A percentile compares a stretch with the other conserved stretches of the same genome.
phyloP scores from a whole-genome alignment of 53 echinoderm and acorn worm genomes.

The Paelopatides confundens region DNA sequence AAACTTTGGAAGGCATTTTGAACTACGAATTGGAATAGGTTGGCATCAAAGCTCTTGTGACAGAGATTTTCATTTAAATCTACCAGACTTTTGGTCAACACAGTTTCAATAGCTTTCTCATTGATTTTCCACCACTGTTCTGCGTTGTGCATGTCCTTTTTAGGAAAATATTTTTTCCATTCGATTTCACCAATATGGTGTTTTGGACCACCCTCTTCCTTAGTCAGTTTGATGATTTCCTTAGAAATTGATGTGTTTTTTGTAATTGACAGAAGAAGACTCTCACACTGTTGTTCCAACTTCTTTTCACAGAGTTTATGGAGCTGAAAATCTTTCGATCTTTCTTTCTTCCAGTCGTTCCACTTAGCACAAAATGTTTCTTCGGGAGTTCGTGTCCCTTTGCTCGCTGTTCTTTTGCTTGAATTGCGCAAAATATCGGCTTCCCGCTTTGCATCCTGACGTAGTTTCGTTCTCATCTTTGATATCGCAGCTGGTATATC shows the following conservation, averaged over 20 bases:
- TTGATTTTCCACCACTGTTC: not conserved
- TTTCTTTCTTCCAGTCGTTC: not conserved
- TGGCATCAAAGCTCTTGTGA: slow-evolving; percentile 2
- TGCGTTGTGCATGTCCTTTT: not conserved
- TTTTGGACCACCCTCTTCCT: not conserved
- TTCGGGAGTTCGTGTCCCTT: not conserved
- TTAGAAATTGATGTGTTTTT: not conserved
- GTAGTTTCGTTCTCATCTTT: not conserved
- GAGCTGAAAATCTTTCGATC: no score
- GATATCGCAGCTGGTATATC: not conserved
- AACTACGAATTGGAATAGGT: not conserved
- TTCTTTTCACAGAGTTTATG: not conserved
- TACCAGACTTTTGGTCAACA: not conserved
- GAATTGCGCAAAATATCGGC: not conserved
- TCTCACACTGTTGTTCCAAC: not conserved
- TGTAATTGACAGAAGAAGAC: not conserved
- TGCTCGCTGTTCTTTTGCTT: not conserved
- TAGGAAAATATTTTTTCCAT: not conserved
- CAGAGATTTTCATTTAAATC: not conserved
- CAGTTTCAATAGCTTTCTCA: not conserved
- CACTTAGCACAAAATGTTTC: not conserved
- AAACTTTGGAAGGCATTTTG: not conserved
- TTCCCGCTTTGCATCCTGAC: not conserved
- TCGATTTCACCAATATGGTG: not conserved
- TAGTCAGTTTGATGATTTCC: not conserved